Conservation (phyloP, 1,140 invertebrate genomes). For the Phortica variegata region DNA sequence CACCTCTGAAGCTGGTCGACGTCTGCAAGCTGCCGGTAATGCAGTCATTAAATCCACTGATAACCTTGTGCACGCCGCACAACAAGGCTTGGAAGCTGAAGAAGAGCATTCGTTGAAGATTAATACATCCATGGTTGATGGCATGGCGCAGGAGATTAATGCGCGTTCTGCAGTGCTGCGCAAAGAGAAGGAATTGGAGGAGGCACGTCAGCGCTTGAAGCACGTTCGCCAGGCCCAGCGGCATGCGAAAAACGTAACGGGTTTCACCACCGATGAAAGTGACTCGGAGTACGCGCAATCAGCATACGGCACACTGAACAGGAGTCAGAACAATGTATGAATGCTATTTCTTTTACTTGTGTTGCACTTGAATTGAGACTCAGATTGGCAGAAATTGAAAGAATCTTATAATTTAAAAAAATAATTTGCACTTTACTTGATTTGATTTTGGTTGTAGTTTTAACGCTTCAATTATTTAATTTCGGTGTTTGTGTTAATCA, state of each 20-base stretch:
- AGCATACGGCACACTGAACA: constrained; percentile 37
- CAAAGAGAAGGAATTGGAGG: constrained; percentile 91
- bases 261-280: constrained; percentile 63
- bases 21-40: constrained; percentile 93
- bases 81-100: constrained; percentile 88
- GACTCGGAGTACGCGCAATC: constrained; percentile 57
- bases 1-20: constrained; percentile 86
- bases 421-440: constrained; percentile 8
- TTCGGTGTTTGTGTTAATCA: neutral
- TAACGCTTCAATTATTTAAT: constrained; percentile 31
- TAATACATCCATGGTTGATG: constrained; percentile 88
- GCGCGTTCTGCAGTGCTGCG: constrained; percentile 83
- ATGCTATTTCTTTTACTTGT: constrained; percentile 12
- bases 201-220: constrained; percentile 84
- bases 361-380: constrained; percentile 19
- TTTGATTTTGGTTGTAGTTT: constrained; percentile 25
- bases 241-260: constrained; percentile 64
- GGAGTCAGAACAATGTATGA: constrained; percentile 55
- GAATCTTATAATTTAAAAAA: neutral
- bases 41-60: constrained; percentile 97
- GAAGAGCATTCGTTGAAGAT: constrained; percentile 88
- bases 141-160: constrained; percentile 90
- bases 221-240: constrained; percentile 84
- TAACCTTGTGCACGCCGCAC: constrained; percentile 90
- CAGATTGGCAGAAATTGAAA: constrained; percentile 30